phyloP scores from a whole-genome alignment of 2,888 invertebrate species.

The Listrodromus nycthemerus region DNA sequence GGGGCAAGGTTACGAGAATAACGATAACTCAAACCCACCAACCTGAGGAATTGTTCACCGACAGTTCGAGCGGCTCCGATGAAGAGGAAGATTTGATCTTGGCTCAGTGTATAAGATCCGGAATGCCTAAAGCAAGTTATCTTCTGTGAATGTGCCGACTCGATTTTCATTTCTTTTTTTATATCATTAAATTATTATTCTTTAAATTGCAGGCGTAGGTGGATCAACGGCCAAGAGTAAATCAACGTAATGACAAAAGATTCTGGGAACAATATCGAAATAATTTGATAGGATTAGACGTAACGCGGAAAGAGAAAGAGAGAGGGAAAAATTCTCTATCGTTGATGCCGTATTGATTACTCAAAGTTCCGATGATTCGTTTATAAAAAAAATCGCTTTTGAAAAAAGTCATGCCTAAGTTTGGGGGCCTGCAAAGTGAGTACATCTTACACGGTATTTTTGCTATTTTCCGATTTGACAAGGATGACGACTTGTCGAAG shows the following conservation, averaged over 20 bases:
- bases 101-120: conserved; percentile 88
- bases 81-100: conserved; percentile 87
- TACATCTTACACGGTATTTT: neutral
- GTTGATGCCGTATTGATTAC: neutral
- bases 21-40: conserved; percentile 56
- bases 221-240: conserved; percentile 40
- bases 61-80: conserved; percentile 86
- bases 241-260: conserved; percentile 36
- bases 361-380: neutral
- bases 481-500: neutral
- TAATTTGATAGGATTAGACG: conserved; percentile 28
- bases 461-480: neutral
- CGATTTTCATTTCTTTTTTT: neutral
- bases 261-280: conserved; percentile 48
- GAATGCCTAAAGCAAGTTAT: conserved; percentile 87
- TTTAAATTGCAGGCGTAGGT: conserved; percentile 37
- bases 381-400: neutral
- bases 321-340: neutral
- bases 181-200: neutral
- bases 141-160: neutral
- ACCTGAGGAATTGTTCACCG: conserved; percentile 78
- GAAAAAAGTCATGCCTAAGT: neutral
- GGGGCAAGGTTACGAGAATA: conserved; percentile 64
- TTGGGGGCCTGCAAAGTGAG: neutral
- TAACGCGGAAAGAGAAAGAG: neutral